Evolutionary conservation across 2,888 invertebrate genomes (phyloP).

Genomic region (Rotaria macrura): DNA sequence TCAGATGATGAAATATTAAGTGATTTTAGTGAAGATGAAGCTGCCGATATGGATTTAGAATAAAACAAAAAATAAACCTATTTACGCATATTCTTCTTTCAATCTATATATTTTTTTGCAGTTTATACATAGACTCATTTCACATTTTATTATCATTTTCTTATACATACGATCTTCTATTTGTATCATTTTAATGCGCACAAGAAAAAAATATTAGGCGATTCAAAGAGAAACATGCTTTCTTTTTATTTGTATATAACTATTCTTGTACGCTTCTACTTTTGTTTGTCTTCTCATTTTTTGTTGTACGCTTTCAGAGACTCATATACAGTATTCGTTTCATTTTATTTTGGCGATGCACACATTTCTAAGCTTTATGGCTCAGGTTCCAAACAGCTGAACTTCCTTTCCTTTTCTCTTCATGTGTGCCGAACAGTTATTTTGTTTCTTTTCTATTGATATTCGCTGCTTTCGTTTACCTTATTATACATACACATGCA

Average conservation of each 20-base stretch:
- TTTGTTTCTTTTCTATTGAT: background rate
- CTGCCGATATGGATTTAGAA: slow-evolving; percentile 28
- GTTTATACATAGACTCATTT: background rate
- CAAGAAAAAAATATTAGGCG: background rate
- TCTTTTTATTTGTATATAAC: background rate
- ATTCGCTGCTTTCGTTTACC: background rate
- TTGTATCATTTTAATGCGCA: background rate
- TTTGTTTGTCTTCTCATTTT: background rate
- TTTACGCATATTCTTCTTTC: background rate
- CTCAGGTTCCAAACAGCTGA: background rate
- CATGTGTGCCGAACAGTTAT: background rate
- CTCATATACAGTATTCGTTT: background rate
- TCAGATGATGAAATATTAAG: slow-evolving; percentile 31
- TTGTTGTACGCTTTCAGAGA: no score
- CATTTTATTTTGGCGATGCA: background rate
- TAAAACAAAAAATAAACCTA: no score
- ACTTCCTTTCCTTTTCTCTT: background rate
- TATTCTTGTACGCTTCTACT: background rate
- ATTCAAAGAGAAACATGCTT: background rate
- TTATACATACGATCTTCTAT: background rate
- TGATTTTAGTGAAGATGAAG: slow-evolving; percentile 33
- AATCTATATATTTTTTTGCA: background rate
- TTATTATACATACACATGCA: background rate
- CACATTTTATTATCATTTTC: background rate
- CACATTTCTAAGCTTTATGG: background rate